These are phyloP conservation scores for Drosophila subpulchrella DNA, from an alignment of 1,140 invertebrate species.

Conservation along the genomic window DNA sequence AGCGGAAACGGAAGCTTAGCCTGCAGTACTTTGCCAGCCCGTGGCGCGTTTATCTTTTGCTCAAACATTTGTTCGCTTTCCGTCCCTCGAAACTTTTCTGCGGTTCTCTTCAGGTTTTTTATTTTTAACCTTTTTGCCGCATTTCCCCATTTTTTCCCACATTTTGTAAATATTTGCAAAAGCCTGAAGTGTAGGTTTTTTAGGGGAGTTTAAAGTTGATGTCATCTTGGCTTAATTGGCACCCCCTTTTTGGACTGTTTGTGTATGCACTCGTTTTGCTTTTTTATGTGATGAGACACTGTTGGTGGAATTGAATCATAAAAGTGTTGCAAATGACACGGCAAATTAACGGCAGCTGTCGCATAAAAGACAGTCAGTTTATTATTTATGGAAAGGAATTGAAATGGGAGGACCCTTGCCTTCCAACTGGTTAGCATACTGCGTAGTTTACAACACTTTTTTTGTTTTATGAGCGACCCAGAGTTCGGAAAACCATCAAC, in stretches of 20 bases:
- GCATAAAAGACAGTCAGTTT: slow-evolving; percentile 37
- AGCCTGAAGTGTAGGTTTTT: slow-evolving; percentile 11
- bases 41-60: slow-evolving; percentile 59
- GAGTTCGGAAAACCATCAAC: slow-evolving; percentile 71
- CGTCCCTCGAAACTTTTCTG: slow-evolving; percentile 53
- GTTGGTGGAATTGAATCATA: slow-evolving; percentile 67
- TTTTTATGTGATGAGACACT: slow-evolving; percentile 45
- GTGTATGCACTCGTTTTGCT: slow-evolving; percentile 48
- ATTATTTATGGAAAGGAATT: slow-evolving; percentile 49
- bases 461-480: slow-evolving; percentile 73
- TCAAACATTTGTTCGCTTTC: slow-evolving; percentile 66
- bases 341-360: slow-evolving; percentile 59
- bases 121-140: not conserved
- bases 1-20: slow-evolving; percentile 74
- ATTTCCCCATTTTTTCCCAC: not conserved
- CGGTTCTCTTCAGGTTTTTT: slow-evolving; percentile 30
- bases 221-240: slow-evolving; percentile 58
- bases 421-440: slow-evolving; percentile 63
- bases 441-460: slow-evolving; percentile 55
- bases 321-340: slow-evolving; percentile 77
- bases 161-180: slow-evolving; percentile 45
- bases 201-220: slow-evolving; percentile 51
- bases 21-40: slow-evolving; percentile 26
- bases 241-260: slow-evolving; percentile 23
- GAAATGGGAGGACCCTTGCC: slow-evolving; percentile 4